A percentile compares a stretch with the other conserved stretches of the same genome.
Evolutionary conservation across 2,888 invertebrate genomes (phyloP).

Genomic region (Cerastoderma edule): DNA sequence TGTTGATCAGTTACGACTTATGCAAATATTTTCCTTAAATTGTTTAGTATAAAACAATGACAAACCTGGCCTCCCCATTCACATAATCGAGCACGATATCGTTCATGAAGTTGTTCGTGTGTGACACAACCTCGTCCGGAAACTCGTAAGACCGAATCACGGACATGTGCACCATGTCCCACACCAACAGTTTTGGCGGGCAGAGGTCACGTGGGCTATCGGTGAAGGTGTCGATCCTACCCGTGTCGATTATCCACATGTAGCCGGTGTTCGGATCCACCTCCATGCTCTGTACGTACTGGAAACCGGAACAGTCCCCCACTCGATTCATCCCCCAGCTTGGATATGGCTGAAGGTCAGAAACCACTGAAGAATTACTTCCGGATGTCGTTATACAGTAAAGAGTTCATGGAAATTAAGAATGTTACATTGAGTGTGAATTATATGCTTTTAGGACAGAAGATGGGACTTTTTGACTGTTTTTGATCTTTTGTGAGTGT

Average conservation of each 20-base stretch:
- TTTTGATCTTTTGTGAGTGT: too few species aligned
- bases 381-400: too few species aligned
- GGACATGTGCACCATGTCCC: conserved; percentile 28
- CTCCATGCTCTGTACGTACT: conserved; percentile 63
- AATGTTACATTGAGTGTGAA: too few species aligned
- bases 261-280: conserved; percentile 58
- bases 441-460: too few species aligned
- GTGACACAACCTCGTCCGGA: conserved; percentile 47
- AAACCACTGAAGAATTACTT: too few species aligned
- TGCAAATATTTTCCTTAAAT: too few species aligned
- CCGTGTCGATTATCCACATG: conserved; percentile 67
- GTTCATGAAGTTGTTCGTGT: conserved; percentile 50
- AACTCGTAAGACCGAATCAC: conserved; percentile 38
- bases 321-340: conserved; percentile 47
- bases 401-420: too few species aligned
- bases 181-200: conserved; percentile 54
- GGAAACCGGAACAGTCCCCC: conserved; percentile 50
- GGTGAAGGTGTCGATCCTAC: conserved; percentile 41
- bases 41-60: too few species aligned
- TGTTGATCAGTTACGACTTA: too few species aligned
- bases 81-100: conserved; percentile 58
- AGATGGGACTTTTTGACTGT: too few species aligned
- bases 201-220: conserved; percentile 40
- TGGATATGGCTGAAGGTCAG: conserved; percentile 49
- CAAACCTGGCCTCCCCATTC: conserved; percentile 28